phyloP scores from a whole-genome alignment of 2,888 invertebrate species.

The Agrochola circellaris region DNA sequence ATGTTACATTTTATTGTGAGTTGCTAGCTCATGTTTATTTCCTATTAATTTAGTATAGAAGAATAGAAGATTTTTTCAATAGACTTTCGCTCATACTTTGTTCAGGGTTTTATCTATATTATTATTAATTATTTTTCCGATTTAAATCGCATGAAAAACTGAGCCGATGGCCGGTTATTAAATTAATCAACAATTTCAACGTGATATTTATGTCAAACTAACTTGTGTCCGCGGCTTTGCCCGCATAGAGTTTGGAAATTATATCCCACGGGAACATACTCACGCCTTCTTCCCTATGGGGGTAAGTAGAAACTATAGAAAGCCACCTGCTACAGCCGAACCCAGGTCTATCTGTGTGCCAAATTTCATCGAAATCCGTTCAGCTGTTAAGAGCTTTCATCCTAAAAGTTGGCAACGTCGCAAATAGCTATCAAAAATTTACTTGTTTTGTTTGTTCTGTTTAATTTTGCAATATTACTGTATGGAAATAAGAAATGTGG shows the following conservation, averaged over 20 bases:
- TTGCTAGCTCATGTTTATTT: conserved; percentile 28
- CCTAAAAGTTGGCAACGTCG: too few relatives aligned
- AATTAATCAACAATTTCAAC: not conserved
- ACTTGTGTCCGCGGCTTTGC: too few relatives aligned
- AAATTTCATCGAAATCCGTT: conserved; percentile 1
- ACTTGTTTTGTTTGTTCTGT: too few relatives aligned
- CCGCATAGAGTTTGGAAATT: not conserved
- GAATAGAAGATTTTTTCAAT: not conserved
- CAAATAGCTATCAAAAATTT: too few relatives aligned
- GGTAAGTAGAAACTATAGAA: too few relatives aligned
- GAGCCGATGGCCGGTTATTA: not conserved
- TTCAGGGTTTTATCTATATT: conserved; percentile 47
- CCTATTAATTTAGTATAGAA: conserved; percentile 16
- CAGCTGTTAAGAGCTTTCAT: too few relatives aligned
- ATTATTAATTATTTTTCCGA: not conserved
- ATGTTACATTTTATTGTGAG: not conserved
- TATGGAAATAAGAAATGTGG: too few relatives aligned
- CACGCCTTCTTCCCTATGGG: too few relatives aligned
- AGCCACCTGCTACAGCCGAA: too few relatives aligned
- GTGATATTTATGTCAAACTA: not conserved
- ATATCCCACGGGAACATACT: too few relatives aligned
- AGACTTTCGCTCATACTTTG: conserved; percentile 23
- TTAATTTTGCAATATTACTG: too few relatives aligned
- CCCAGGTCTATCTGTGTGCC: not conserved
- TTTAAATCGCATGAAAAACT: conserved; percentile 2